Percentiles rank a stretch among this genome's conserved stretches.
Conservation (phyloP, 2,113 vertebrate genomes). For the Tenrec ecaudatus region DNA sequence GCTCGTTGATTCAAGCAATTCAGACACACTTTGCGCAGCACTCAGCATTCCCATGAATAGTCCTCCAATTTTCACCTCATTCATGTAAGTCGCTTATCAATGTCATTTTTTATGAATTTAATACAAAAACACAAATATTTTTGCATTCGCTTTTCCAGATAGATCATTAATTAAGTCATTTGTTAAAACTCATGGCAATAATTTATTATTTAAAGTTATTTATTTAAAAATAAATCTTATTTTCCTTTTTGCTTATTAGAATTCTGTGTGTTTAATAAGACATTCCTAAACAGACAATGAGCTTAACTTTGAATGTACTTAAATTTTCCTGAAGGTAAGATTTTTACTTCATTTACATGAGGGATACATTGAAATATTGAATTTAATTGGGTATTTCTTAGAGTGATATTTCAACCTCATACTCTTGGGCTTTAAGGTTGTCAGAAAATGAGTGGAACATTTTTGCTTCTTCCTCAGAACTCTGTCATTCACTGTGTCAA, state of each 20-base stretch:
- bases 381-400: not conserved
- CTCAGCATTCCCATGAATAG: conserved; percentile 72
- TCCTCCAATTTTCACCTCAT: conserved; percentile 65
- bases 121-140: conserved; percentile 55
- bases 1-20: conserved; percentile 80
- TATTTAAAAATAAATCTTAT: not conserved
- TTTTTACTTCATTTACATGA: not conserved
- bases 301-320: not conserved
- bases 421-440: not conserved
- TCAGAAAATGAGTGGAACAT: not conserved
- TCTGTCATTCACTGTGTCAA: not conserved
- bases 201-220: conserved; percentile 52
- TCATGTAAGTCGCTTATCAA: conserved; percentile 68
- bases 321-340: not conserved
- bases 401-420: not conserved
- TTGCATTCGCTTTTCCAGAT: conserved; percentile 24
- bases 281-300: not conserved
- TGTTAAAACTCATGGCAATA: conserved; percentile 24
- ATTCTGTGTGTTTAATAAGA: not conserved
- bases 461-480: not conserved
- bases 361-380: not conserved
- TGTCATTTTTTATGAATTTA: conserved; percentile 53
- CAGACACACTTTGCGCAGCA: conserved; percentile 74
- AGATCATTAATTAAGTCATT: conserved; percentile 45
- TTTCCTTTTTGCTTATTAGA: not conserved